phyloP scores from a whole-genome alignment of 2,888 invertebrate genomes.

The Pimpla rufipes region DNA sequence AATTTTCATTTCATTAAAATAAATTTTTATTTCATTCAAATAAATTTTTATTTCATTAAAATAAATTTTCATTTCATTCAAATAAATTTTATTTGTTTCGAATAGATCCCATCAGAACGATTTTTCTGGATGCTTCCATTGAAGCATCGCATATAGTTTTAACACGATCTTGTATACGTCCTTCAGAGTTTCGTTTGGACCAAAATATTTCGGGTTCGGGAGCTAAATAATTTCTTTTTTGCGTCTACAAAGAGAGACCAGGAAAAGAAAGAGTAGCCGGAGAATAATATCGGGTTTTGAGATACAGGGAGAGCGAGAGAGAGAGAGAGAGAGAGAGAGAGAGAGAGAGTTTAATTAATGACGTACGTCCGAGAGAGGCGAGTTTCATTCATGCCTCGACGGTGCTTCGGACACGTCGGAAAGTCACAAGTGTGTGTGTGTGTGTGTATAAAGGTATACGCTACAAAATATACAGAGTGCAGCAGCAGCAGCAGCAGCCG shows the following conservation, averaged over 20 bases:
- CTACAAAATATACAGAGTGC: conserved; percentile 10
- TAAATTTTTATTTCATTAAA: no score
- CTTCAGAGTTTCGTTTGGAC: not conserved
- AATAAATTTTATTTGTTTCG: no score
- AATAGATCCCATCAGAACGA: no score
- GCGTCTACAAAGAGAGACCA: not conserved
- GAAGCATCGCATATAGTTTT: not conserved
- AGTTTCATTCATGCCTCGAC: conserved; percentile 66
- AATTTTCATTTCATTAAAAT: no score
- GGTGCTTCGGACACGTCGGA: conserved; percentile 29
- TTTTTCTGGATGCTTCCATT: no score
- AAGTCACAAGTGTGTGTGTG: conserved; percentile 28
- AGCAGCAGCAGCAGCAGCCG: no score
- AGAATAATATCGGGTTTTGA: not conserved
- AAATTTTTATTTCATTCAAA: no score
- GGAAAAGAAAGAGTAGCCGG: not conserved
- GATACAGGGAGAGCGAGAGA: no score
- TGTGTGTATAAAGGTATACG: conserved; percentile 25
- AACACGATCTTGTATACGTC: not conserved
- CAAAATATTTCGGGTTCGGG: not conserved
- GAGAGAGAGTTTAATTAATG: conserved; percentile 67
- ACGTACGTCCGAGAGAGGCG: conserved; percentile 53
- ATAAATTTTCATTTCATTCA: no score
- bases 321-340: conserved; percentile 13
- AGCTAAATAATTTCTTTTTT: conserved; percentile 11